Conservation (phyloP, 2,797 vertebrate species). For the Trachops cirrhosus region DNA sequence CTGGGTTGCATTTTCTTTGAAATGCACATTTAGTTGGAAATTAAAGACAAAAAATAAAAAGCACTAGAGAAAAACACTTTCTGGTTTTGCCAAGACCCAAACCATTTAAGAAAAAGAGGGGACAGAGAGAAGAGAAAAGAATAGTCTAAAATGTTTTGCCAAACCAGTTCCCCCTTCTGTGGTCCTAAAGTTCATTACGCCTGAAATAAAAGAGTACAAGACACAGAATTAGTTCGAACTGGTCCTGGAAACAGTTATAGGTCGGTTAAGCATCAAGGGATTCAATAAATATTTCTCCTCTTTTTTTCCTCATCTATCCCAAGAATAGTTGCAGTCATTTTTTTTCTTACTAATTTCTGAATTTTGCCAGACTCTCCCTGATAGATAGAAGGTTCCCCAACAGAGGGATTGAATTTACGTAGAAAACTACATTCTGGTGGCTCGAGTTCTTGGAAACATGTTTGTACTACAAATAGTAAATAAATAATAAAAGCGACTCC, state of each 20-base stretch:
- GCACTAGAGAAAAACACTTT: conserved; percentile 68
- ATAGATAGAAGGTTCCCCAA: conserved; percentile 51
- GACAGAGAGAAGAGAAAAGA: conserved; percentile 30
- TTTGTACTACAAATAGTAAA: conserved; percentile 70
- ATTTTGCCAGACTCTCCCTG: conserved; percentile 45
- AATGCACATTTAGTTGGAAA: conserved; percentile 72
- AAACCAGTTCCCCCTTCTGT: conserved; percentile 39
- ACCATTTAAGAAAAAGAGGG: conserved; percentile 56
- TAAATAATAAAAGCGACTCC: conserved; percentile 67
- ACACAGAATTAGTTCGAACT: conserved; percentile 47
- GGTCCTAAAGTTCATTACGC: conserved; percentile 55
- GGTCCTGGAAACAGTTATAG: conserved; percentile 60
- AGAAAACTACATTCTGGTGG: conserved; percentile 36
- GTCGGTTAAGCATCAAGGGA: conserved; percentile 41
- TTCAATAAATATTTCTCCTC: conserved; percentile 45
- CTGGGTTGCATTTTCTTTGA: conserved; percentile 76
- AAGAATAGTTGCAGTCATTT: conserved; percentile 26
- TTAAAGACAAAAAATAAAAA: conserved; percentile 68
- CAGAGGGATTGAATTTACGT: conserved; percentile 53
- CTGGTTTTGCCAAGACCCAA: conserved; percentile 74
- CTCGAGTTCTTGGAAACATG: conserved; percentile 63
- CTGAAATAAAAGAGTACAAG: conserved; percentile 45
- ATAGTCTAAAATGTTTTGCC: conserved; percentile 53
- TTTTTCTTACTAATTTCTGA: conserved; percentile 38
- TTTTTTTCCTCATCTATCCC: conserved; percentile 23